Base-by-base conservation (phyloP, 2,888 invertebrate genomes). In the Tubulanus polymorphus region DNA sequence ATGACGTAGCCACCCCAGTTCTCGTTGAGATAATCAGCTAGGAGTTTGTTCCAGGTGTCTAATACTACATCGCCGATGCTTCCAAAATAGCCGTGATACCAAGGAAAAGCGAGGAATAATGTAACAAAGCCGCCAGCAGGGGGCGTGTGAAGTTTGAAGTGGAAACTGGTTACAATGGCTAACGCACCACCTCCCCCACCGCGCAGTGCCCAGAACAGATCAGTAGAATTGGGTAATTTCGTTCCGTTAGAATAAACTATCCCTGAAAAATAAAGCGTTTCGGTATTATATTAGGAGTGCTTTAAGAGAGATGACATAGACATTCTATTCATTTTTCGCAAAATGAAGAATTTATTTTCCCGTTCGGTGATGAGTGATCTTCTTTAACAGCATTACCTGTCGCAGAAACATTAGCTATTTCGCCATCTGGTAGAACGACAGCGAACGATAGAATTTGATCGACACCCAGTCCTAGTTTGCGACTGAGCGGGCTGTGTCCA, bases 401-500 rank as follows among this genome's bases (percentile, higher is more conserved):
- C 15, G 32, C 47, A 47, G 45, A 53, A n/a, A 55, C 48, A 5
- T 27, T 55, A 3, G 28, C 52, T 6, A 47, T 45, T 23, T 23
- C 20, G 2, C 61, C 61, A 28, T 64, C 58, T 20, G 53, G 56
- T n/a, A 54, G 53, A 3, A 66, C 56, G n/a, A 66, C 48, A 6
- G 52, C 53, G 3, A 59, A 58, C 52, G 61, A 61, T 25, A 66
- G 46, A 3, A 66, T 51, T 23, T 60, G 60, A 53, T 66, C 66
- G 18, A 60, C 60, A 18, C 61, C 61, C 30, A 64, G 50, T 3
- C 66, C 66, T n/a, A 61, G 49, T 27, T 46, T 51, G 12, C 62
- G 45, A 12, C 59, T 37, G n/a, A 70, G 59, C 18, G 65, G 65
- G 48, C 67, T 61, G 55, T 70, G 68, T 3, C 71, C 72, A 3